phyloP scores from a whole-genome alignment of 2,888 invertebrate species.

The Criorhina ranunculi region DNA sequence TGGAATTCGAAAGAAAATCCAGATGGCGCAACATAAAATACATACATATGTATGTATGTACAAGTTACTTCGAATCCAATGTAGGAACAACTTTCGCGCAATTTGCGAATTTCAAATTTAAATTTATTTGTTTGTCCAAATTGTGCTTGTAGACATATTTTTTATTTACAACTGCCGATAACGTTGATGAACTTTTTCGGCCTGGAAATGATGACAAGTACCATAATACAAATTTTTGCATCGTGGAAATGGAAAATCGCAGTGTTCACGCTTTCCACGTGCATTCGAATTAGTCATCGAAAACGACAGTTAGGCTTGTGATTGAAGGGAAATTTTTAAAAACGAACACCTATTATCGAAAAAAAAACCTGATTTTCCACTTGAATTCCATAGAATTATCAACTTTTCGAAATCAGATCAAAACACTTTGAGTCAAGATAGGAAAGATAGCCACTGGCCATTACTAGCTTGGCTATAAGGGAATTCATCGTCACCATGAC shows the following conservation, averaged over 20 bases:
- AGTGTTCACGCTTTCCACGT: conserved; percentile 31
- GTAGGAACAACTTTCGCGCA: neutral
- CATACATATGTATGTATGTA: too few relatives aligned
- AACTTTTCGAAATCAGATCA: neutral
- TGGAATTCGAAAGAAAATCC: conserved; percentile 20
- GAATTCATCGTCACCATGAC: conserved; percentile 15
- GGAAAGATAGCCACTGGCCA: neutral
- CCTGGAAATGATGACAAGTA: conserved; percentile 3
- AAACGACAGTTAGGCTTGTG: neutral
- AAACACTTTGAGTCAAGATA: neutral
- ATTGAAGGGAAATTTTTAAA: neutral
- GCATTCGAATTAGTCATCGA: conserved; percentile 22
- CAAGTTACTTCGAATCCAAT: neutral
- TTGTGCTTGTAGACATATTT: conserved; percentile 7
- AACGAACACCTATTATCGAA: neutral
- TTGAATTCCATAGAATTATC: neutral
- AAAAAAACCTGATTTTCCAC: conserved; percentile 3
- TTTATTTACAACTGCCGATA: conserved; percentile 35
- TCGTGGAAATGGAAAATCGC: conserved; percentile 23
- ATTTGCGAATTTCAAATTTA: conserved; percentile 28
- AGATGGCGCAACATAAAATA: conserved; percentile 19
- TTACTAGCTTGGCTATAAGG: neutral
- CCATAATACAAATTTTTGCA: conserved; percentile 20
- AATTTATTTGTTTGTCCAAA: neutral
- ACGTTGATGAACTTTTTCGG: conserved; percentile 11